Percentiles rank a stretch among this genome's conserved stretches.
phyloP scores from a whole-genome alignment of 2,888 invertebrate species.

The Pheosia gnoma region DNA sequence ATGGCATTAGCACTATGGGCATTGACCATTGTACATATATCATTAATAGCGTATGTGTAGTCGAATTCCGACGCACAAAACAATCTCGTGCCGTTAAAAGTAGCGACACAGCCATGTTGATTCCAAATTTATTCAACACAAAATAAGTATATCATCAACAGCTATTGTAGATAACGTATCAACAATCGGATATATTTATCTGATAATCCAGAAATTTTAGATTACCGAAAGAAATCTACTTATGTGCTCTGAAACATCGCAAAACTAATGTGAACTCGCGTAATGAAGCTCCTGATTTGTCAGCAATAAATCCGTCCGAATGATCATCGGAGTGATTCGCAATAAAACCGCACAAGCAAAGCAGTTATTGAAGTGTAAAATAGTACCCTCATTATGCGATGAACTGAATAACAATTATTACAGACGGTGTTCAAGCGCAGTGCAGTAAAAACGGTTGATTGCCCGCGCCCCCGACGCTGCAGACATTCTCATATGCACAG shows the following conservation, averaged over 20 bases:
- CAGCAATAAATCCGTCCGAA: conserved; percentile 27
- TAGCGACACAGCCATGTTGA: conserved; percentile 35
- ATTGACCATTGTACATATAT: no score
- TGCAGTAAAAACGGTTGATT: conserved; percentile 58
- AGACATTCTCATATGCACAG: conserved; percentile 48
- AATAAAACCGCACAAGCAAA: conserved; percentile 33
- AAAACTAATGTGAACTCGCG: conserved; percentile 23
- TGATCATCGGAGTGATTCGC: conserved; percentile 29
- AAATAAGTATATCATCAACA: no score
- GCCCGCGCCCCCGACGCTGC: conserved; percentile 41
- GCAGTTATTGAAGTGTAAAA: conserved; percentile 48
- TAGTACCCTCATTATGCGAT: conserved; percentile 50
- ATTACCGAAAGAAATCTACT: conserved; percentile 15
- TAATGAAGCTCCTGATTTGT: conserved; percentile 37
- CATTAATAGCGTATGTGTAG: no score
- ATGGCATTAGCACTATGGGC: no score
- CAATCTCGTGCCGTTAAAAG: background rate
- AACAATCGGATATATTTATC: no score
- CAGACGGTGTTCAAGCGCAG: conserved; percentile 46
- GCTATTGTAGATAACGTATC: no score
- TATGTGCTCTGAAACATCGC: conserved; percentile 26
- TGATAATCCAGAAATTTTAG: no score
- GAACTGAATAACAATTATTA: conserved; percentile 51
- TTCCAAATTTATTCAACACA: conserved; percentile 32
- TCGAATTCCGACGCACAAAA: background rate